Base-by-base conservation (phyloP, 2,113 vertebrate genomes). In the Sciurus niger region DNA sequence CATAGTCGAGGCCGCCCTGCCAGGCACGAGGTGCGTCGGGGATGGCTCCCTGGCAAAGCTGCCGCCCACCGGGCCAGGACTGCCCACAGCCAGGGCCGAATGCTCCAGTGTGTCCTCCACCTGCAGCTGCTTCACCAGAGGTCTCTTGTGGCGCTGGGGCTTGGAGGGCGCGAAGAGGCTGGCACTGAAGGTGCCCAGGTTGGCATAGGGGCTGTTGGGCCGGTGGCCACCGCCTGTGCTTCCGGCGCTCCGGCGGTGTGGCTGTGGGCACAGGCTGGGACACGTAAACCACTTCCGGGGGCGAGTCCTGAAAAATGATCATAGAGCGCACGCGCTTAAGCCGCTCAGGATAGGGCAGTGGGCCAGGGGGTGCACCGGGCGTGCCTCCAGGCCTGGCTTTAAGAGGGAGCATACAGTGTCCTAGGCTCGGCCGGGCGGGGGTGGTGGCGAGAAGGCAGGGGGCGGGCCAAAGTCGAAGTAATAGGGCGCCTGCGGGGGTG, bases 181-280 rank as follows among this genome's bases (percentile, higher is more conserved):
- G 77, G 99, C 99, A 14, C 99, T 99, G 98, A 99, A 99, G 96
- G 99, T 99, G 55, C 99, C 99, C 96, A 99, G 99, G 94, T 99
- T 99, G 98, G 99, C 99, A 1, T 99, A 99, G 0, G 99, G 99
- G 98, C 99, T 99, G 98, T 99, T 99, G 97, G 99, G 99, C 99
- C 0, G 99, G 99, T 32, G 98, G 98, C 43, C 99, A 97, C 0
- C 99, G 99, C 88, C 99, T 99, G 84, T 99, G 98, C 98, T 99
- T 99, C 84, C 99, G 99, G 93, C 99, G 99, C 98, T 99, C 99
- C 0, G 99, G 99, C 0, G 99, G 99, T 5, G 99, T 99, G 16
- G 98, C 99, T 0, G 99, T 98, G 0, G 99, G 99, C 34, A 99
- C 98, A 6, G 99, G 99, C 89, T 99, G 99, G 73, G 99, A 98